These are phyloP conservation scores for Macrocentrus cingulum DNA, from an alignment of 1,140 invertebrate species.

Conservation along the genomic window DNA sequence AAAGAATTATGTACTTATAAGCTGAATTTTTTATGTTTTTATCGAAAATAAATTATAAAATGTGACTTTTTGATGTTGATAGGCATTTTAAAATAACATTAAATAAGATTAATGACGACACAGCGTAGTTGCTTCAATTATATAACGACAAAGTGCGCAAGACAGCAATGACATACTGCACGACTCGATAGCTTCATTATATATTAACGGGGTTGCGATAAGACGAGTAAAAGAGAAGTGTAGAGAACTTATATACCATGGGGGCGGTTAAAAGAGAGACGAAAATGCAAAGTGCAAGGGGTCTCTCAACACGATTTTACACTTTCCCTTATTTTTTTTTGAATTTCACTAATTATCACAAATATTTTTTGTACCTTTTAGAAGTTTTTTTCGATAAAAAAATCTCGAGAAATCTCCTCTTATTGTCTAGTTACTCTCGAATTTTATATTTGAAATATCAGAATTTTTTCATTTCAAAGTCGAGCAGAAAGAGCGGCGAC, in stretches of 20 bases:
- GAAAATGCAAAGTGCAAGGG: conserved; percentile 50
- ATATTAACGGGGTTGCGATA: conserved; percentile 48
- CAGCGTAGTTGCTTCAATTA: conserved; percentile 54
- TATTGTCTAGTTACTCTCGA: not conserved
- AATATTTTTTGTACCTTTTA: conserved; percentile 44
- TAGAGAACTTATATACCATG: conserved; percentile 1
- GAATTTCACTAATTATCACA: conserved; percentile 58
- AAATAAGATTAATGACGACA: conserved; percentile 53
- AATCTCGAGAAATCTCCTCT: not conserved
- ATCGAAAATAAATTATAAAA: too few species aligned
- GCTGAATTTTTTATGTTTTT: too few species aligned
- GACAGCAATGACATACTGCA: conserved; percentile 47
- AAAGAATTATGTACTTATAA: too few species aligned
- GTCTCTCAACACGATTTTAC: conserved; percentile 59
- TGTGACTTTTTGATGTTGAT: too few species aligned
- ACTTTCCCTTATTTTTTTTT: conserved; percentile 50
- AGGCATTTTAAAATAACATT: too few species aligned
- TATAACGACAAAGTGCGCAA: too few species aligned
- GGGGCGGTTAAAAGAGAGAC: not conserved
- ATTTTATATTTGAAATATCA: not conserved
- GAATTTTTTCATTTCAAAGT: too few species aligned
- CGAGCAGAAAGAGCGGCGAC: too few species aligned
- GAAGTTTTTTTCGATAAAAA: conserved; percentile 11
- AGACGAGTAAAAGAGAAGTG: conserved; percentile 7
- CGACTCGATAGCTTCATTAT: conserved; percentile 49